These are phyloP conservation scores for Acipenser transmontanus DNA, from an alignment of 2,797 vertebrate species.

Conservation along the genomic window DNA sequence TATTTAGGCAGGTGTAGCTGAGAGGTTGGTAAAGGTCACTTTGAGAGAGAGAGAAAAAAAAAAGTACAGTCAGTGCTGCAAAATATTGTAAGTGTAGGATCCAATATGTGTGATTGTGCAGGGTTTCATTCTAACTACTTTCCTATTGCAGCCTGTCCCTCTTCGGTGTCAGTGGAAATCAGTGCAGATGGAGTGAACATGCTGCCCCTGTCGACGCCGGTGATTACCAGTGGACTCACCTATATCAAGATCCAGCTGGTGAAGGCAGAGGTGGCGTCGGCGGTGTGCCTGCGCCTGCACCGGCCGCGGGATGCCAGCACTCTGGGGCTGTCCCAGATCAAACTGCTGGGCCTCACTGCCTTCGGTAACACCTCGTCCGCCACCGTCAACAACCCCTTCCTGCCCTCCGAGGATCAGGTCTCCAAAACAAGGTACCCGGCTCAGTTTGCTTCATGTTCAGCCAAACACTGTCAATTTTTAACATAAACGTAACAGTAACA, in stretches of 20 bases:
- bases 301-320: constrained; percentile 93
- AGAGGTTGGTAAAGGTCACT: too few relatives aligned
- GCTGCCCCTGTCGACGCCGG: constrained; percentile 90
- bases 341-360: constrained; percentile 88
- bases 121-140: neutral
- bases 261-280: constrained; percentile 93
- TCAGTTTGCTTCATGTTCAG: neutral
- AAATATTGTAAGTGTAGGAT: too few relatives aligned
- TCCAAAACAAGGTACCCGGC: constrained; percentile 87
- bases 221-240: constrained; percentile 91
- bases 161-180: constrained; percentile 97
- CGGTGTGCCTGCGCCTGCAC: constrained; percentile 90
- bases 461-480: too few relatives aligned
- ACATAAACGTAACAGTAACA: too few relatives aligned
- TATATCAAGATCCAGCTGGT: constrained; percentile 98
- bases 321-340: constrained; percentile 92
- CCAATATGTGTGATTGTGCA: neutral
- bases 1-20: too few relatives aligned
- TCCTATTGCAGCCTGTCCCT: constrained; percentile 77
- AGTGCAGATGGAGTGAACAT: constrained; percentile 95
- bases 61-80: too few relatives aligned
- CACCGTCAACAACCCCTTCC: constrained; percentile 94
- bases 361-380: constrained; percentile 97
- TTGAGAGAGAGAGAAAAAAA: too few relatives aligned
- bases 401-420: constrained; percentile 96